phyloP scores from a whole-genome alignment of 2,888 invertebrate species.

The Acheta domesticus region DNA sequence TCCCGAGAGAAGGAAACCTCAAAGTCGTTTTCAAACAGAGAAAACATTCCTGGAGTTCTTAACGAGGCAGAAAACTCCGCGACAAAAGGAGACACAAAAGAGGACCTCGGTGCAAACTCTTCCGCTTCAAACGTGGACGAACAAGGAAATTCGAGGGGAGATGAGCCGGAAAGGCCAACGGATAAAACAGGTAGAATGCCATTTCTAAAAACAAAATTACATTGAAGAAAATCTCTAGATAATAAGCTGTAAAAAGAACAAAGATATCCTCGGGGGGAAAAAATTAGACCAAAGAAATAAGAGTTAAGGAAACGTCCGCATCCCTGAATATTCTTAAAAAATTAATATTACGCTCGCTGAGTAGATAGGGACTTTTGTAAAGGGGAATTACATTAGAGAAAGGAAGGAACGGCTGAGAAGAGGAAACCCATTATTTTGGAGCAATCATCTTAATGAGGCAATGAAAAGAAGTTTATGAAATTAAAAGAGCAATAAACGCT shows the following conservation, averaged over 20 bases:
- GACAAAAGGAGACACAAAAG: neutral
- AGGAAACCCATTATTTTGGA: neutral
- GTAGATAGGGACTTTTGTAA: neutral
- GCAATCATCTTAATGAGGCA: constrained; percentile 7
- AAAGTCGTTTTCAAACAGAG: neutral
- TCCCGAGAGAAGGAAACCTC: neutral
- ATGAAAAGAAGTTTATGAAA: constrained; percentile 9
- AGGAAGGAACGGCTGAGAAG: neutral
- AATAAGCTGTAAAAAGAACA: constrained; percentile 1
- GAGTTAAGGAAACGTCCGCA: neutral
- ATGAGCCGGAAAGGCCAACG: neutral
- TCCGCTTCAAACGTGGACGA: neutral
- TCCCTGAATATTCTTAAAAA: neutral
- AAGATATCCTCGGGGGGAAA: neutral
- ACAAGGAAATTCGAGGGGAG: neutral
- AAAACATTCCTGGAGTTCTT: neutral
- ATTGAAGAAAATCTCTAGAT: neutral
- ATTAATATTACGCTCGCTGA: neutral
- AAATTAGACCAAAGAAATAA: constrained; percentile 11
- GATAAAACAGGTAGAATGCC: constrained; percentile 1
- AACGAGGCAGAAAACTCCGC: neutral
- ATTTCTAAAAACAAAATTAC: neutral
- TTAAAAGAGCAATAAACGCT: neutral
- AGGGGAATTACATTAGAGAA: neutral
- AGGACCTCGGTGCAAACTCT: neutral